Percentiles rank a stretch among this genome's conserved stretches.
Conservation (phyloP, 2,113 vertebrate genomes). For the Prinia subflava region DNA sequence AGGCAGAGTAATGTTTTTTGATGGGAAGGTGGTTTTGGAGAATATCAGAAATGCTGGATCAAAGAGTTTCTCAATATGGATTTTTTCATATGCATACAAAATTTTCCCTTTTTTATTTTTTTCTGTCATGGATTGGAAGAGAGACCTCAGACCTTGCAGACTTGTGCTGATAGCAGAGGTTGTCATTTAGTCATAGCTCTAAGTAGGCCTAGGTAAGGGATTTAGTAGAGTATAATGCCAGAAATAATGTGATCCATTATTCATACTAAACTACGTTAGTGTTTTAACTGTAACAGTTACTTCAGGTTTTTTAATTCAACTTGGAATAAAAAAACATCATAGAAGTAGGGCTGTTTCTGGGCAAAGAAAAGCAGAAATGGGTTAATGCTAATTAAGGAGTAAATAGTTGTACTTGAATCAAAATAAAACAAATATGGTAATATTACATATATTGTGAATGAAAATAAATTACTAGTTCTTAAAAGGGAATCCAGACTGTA, state of each 20-base stretch:
- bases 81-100: neutral
- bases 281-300: neutral
- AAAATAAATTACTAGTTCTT: neutral
- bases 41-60: neutral
- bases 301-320: neutral
- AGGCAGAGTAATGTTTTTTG: neutral
- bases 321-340: neutral
- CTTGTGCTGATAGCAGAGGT: neutral
- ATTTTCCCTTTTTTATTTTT: neutral
- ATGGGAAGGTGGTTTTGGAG: neutral
- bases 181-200: neutral
- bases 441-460: neutral
- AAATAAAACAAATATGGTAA: neutral
- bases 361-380: neutral
- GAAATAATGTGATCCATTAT: neutral
- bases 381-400: neutral
- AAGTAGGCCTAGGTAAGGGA: neutral
- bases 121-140: rapidly evolving
- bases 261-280: neutral
- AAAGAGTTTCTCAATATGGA: neutral
- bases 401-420: neutral
- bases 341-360: neutral
- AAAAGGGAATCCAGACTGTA: neutral
- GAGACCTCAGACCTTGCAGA: neutral
- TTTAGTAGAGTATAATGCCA: neutral